Evolutionary conservation across 1,140 invertebrate species (phyloP).

Genomic region (Drosophila eugracilis): DNA sequence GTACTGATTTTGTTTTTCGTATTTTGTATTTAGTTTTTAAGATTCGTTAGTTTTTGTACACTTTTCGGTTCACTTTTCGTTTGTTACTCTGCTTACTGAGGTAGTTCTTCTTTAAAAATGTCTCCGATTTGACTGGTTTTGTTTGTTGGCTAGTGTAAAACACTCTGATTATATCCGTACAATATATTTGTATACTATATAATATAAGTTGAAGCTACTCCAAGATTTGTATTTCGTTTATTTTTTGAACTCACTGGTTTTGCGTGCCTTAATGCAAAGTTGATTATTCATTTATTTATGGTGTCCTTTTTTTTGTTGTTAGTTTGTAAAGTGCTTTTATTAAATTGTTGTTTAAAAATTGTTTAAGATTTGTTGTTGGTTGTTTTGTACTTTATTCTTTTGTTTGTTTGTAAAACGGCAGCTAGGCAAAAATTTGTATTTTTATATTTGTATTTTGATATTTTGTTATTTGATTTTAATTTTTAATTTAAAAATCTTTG

Average conservation of each 20-base stretch:
- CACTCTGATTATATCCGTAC: constrained; percentile 14
- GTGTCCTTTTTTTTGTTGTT: constrained; percentile 46
- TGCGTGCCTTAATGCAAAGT: constrained; percentile 39
- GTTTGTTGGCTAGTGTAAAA: constrained; percentile 33
- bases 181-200: constrained; percentile 30
- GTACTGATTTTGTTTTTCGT: no score
- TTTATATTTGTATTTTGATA: constrained; percentile 48
- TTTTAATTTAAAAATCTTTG: constrained; percentile 53
- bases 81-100: constrained; percentile 36
- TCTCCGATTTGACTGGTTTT: constrained; percentile 16
- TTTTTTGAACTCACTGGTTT: constrained; percentile 79
- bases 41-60: constrained; percentile 55
- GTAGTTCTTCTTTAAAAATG: constrained; percentile 60
- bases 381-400: constrained; percentile 48
- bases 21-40: no score
- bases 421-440: constrained; percentile 64
- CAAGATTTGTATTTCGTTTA: constrained; percentile 51
- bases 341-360: constrained; percentile 64
- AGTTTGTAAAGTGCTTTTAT: constrained; percentile 75
- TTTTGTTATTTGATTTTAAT: constrained; percentile 29
- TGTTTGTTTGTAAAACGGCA: constrained; percentile 75
- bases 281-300: constrained; percentile 44
- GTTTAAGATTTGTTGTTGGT: constrained; percentile 51
- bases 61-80: constrained; percentile 50
- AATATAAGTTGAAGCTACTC: constrained; percentile 46